Conservation (phyloP, 2,888 invertebrate genomes). For the Epinotia ramella region DNA sequence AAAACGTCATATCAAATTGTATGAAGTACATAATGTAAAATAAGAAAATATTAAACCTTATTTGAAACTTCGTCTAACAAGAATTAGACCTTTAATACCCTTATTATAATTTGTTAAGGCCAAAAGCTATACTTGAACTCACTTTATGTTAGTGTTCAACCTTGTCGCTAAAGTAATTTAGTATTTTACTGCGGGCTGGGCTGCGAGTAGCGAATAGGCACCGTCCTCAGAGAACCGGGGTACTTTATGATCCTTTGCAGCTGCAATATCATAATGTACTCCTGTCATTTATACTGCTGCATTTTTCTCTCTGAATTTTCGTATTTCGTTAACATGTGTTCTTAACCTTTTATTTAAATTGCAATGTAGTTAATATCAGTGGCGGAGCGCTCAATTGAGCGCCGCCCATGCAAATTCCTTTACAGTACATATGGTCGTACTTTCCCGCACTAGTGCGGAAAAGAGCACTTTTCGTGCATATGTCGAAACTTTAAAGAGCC, state of each 20-base stretch:
- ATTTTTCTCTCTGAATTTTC: conserved; percentile 2
- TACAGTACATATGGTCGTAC: no score
- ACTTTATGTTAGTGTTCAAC: background rate
- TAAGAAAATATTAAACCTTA: no score
- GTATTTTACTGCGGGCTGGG: conserved; percentile 4
- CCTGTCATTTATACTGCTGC: background rate
- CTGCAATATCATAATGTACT: conserved; percentile 9
- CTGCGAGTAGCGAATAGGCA: conserved; percentile 1
- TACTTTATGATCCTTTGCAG: background rate
- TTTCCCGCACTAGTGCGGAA: no score
- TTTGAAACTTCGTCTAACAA: no score
- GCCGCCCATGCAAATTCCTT: no score
- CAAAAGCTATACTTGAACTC: background rate
- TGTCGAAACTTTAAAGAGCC: no score
- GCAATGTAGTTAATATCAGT: no score
- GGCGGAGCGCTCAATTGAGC: no score
- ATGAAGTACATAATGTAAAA: no score
- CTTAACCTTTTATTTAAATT: background rate
- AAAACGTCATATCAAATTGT: no score
- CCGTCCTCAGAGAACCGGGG: background rate
- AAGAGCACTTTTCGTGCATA: no score
- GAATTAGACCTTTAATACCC: no score
- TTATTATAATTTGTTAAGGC: background rate
- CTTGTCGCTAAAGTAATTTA: background rate
- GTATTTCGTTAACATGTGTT: background rate